Conservation (phyloP, 2,888 invertebrate species). For the Agapostemon virescens region DNA sequence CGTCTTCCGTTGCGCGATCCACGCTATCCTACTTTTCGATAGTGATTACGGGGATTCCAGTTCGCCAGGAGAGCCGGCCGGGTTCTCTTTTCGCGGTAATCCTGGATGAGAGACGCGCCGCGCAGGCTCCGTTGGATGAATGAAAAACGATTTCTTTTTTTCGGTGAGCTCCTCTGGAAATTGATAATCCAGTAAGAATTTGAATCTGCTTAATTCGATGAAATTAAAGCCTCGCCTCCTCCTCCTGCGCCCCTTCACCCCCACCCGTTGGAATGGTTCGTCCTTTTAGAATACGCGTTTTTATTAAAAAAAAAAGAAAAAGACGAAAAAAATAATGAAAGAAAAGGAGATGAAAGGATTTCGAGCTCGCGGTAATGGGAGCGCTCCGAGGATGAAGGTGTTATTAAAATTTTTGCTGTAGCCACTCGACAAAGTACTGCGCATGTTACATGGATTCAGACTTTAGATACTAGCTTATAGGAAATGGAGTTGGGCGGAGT, state of each 20-base stretch:
- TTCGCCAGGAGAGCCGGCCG: not conserved
- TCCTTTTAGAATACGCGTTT: not conserved
- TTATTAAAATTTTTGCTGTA: not conserved
- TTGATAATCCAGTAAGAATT: not conserved
- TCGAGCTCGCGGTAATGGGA: not conserved
- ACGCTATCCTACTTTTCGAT: conserved; percentile 10
- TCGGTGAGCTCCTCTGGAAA: not conserved
- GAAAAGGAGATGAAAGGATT: not conserved
- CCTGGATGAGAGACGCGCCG: conserved; percentile 1
- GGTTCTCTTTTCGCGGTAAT: not conserved
- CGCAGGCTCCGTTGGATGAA: not conserved
- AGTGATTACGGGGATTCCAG: conserved; percentile 2
- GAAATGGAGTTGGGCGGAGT: not conserved
- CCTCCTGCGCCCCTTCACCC: too few species aligned
- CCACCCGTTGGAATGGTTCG: not conserved
- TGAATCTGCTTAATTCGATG: not conserved
- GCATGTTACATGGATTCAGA: not conserved
- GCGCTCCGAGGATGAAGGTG: conserved; percentile 3
- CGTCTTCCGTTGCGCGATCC: conserved; percentile 2
- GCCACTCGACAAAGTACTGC: not conserved
- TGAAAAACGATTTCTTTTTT: conserved; percentile 6
- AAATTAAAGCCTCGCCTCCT: not conserved
- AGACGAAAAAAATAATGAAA: too few species aligned
- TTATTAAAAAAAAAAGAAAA: not conserved
- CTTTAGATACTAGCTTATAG: not conserved